phyloP scores from a whole-genome alignment of 2,888 invertebrate genomes.

The Brachylomia viminalis region DNA sequence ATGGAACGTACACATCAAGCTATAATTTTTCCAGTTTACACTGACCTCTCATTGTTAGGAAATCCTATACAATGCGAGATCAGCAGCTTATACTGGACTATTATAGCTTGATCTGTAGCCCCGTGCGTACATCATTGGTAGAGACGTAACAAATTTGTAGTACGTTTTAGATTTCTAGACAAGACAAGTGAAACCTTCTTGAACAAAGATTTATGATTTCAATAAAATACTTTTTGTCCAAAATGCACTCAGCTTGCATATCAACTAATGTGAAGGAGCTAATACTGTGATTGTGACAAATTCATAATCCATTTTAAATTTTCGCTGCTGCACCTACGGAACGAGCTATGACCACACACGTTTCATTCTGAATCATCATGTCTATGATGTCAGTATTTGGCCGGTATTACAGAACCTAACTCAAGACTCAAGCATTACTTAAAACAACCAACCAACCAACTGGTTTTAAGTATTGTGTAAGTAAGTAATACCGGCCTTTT shows the following conservation, averaged over 20 bases:
- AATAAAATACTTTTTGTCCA: neutral
- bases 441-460: neutral
- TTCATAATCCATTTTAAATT: neutral
- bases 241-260: neutral
- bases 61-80: too few relatives aligned
- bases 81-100: too few relatives aligned
- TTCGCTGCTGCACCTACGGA: constrained; percentile 5
- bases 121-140: too few relatives aligned
- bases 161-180: too few relatives aligned
- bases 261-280: neutral
- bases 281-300: neutral
- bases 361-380: neutral
- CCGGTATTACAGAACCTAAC: constrained; percentile 39
- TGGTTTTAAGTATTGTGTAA: constrained; percentile 17
- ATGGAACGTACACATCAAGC: neutral
- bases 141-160: neutral
- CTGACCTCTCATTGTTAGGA: too few relatives aligned
- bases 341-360: neutral
- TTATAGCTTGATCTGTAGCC: too few relatives aligned
- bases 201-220: neutral
- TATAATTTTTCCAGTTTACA: too few relatives aligned
- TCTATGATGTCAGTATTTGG: constrained; percentile 27
- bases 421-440: neutral
- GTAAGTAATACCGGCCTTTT: constrained; percentile 32
- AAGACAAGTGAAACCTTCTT: too few relatives aligned